A percentile compares a stretch with the other conserved stretches of the same genome.
Conservation (phyloP, 2,888 invertebrate species). For the Chromoteleia sp. region DNA sequence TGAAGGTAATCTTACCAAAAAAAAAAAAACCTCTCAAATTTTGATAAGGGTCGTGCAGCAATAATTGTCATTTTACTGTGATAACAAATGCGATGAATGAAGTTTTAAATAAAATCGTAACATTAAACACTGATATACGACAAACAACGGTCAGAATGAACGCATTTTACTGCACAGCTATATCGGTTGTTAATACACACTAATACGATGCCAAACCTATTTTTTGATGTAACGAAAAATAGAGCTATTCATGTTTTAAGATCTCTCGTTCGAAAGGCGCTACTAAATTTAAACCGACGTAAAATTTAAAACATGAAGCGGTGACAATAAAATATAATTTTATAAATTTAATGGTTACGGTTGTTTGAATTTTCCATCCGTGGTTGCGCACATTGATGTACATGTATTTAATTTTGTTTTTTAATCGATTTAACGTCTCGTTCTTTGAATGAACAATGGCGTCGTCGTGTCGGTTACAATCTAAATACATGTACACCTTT, state of each 20-base stretch:
- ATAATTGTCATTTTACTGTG: slow-evolving; percentile 3
- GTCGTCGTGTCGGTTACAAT: neutral
- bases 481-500: slow-evolving; percentile 19
- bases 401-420: slow-evolving; percentile 12
- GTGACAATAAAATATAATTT: slow-evolving; percentile 1
- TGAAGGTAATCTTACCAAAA: too few species aligned
- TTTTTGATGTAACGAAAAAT: too few species aligned
- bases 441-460: neutral
- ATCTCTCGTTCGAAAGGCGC: neutral
- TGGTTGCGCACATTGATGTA: slow-evolving; percentile 6
- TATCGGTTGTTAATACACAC: neutral
- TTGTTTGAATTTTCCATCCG: neutral
- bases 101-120: slow-evolving; percentile 8
- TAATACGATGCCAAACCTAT: too few species aligned
- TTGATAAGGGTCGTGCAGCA: too few species aligned
- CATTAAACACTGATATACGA: slow-evolving; percentile 1
- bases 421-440: neutral
- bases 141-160: slow-evolving; percentile 7
- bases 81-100: slow-evolving; percentile 12
- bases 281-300: neutral
- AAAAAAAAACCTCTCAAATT: too few species aligned
- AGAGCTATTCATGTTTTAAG: too few species aligned
- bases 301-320: neutral
- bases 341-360: neutral
- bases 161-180: slow-evolving; percentile 2